These are phyloP conservation scores for Daboia siamensis DNA, from an alignment of 2,113 vertebrate genomes.

Conservation along the genomic window DNA sequence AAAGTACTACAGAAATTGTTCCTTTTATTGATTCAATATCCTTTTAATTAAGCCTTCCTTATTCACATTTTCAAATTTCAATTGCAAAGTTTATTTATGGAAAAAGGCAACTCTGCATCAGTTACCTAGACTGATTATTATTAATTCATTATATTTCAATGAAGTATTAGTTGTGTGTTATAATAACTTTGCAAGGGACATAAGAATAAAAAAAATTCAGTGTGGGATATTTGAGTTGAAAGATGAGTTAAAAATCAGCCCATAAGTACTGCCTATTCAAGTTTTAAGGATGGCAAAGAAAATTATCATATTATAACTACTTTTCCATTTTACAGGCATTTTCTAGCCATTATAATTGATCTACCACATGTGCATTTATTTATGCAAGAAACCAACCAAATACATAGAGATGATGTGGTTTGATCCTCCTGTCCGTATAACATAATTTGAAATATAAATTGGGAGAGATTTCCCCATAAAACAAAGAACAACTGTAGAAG, in stretches of 20 bases:
- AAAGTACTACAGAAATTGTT: not conserved
- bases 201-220: not conserved
- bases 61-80: not conserved
- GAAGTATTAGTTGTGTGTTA: not conserved
- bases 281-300: not conserved
- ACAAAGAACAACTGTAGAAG: not conserved
- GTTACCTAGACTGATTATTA: not conserved
- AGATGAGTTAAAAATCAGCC: not conserved
- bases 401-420: not conserved
- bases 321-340: not conserved
- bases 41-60: not conserved
- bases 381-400: not conserved
- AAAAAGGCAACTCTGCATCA: not conserved
- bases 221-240: not conserved
- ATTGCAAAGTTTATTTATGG: not conserved
- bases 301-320: not conserved
- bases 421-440: not conserved
- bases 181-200: not conserved
- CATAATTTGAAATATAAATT: not conserved
- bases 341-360: not conserved
- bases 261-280: not conserved
- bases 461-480: not conserved
- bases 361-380: not conserved
- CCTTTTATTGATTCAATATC: not conserved
- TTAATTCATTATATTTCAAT: not conserved